Base-by-base conservation (phyloP, 1,140 invertebrate species). In the Armadillidium nasatum region DNA sequence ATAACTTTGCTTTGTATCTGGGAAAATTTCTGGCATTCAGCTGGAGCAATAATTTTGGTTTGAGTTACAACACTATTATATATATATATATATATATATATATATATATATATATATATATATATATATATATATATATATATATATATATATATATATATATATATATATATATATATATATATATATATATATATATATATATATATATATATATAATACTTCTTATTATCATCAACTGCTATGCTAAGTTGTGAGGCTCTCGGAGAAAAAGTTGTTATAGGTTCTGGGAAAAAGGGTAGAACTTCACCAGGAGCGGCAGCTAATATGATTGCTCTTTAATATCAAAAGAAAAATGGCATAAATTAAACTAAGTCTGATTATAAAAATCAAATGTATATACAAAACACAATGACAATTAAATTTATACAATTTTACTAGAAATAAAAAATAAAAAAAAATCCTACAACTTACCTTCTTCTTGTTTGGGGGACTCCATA, bases 401-500 rank as follows among this genome's bases (percentile, higher is more conserved):
- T 19, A 71, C 23, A 74, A 75, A 19, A 71, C 66, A 71, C 13
- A 80, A 67, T 75, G 60, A 15, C 72, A 74, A 72, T 73, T 19
- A 69, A 21, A 21, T 19, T 71, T 75, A 45, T 45, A 78, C 43
- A 19, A n/a, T n/a, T 44, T 50, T 46, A 33, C 11, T 22, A 7
- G 9, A 22, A 66, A 50, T 43, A n/a, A 60, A 21, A 13, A 44
- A 22, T 43, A 54, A 70, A 71, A 22, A 44, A 67, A 54, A 23
- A 43, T 22, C 21, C 44, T 46, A 9, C 1, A 67, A 78, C 80
- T 79, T 81, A 89, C 88, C 92, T 87, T 80, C 92, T 85, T 72
- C 93, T 86, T 0, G 92, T 93, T 84, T 95, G 93, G 11, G 94
- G 91, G 2, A 95, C 88, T 0, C 94, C 94, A 83, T 92, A 95